A percentile compares a stretch with the other conserved stretches of the same genome.
Conservation (phyloP, 2,113 vertebrate genomes). For the Gobio gobio region DNA sequence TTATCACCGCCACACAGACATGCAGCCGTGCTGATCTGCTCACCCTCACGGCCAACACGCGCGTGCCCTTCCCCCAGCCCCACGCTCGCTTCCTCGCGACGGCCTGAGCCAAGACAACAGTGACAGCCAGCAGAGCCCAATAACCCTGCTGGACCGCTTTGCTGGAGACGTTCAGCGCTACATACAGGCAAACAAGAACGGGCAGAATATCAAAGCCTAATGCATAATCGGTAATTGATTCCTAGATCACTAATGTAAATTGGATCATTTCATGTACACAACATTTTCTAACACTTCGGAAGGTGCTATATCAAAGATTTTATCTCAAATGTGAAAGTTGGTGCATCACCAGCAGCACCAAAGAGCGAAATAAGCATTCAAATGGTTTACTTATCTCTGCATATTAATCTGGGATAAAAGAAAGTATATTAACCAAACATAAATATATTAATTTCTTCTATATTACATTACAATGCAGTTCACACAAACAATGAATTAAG, state of each 20-base stretch:
- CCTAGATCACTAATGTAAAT: not conserved
- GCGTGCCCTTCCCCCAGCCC: slow-evolving; percentile 49
- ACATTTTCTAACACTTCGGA: slow-evolving; percentile 11
- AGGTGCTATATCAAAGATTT: slow-evolving; percentile 3
- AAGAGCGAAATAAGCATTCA: not conserved
- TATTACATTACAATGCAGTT: too few relatives aligned
- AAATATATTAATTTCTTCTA: too few relatives aligned
- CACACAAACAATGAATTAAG: too few relatives aligned
- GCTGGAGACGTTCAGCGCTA: slow-evolving; percentile 30
- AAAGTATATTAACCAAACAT: not conserved
- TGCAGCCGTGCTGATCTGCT: slow-evolving; percentile 79
- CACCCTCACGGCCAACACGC: slow-evolving; percentile 71
- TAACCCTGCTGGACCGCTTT: slow-evolving; percentile 43
- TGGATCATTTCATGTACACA: not conserved
- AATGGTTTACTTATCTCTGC: not conserved
- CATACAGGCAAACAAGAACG: slow-evolving; percentile 29
- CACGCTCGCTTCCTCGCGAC: slow-evolving; percentile 24
- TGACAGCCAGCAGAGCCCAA: slow-evolving; percentile 46
- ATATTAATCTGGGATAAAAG: not conserved
- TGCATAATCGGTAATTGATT: slow-evolving; percentile 5
- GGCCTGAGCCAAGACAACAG: slow-evolving; percentile 49
- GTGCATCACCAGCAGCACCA: not conserved
- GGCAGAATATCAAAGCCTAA: slow-evolving; percentile 35
- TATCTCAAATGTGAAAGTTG: slow-evolving; percentile 1
- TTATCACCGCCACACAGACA: slow-evolving; percentile 81